Conservation (phyloP, 2,888 invertebrate species). For the Patella pellucida region DNA sequence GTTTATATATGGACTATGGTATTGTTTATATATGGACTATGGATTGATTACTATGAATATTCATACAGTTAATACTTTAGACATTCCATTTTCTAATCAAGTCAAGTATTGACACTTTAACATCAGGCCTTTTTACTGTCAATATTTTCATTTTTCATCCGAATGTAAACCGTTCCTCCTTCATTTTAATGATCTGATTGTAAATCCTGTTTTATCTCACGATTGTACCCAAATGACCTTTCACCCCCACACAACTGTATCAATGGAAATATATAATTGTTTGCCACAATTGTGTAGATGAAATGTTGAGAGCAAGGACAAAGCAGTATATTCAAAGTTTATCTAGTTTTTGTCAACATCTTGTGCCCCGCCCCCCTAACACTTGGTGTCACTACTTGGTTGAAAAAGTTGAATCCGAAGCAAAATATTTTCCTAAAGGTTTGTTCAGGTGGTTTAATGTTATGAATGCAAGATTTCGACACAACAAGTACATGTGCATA, state of each 20-base stretch:
- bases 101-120: not conserved
- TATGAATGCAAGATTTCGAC: not conserved
- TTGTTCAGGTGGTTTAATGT: not conserved
- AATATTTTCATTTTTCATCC: not conserved
- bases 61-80: no score
- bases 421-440: constrained; percentile 5
- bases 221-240: not conserved
- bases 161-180: not conserved
- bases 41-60: no score
- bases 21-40: no score
- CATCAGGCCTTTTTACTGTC: constrained; percentile 1
- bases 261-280: not conserved
- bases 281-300: not conserved
- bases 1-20: no score
- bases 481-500: not conserved
- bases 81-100: not conserved
- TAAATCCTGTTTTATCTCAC: not conserved
- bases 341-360: constrained; percentile 10
- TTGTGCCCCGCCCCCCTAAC: not conserved
- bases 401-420: constrained; percentile 3
- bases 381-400: not conserved
- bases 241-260: constrained; percentile 5
- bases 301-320: not conserved
- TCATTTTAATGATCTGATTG: constrained; percentile 5
- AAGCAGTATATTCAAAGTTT: constrained; percentile 10